Evolutionary conservation across 2,113 vertebrate genomes (phyloP), one percentile per base, ranked within the genome.

Genomic region (Agelaius tricolor): DNA sequence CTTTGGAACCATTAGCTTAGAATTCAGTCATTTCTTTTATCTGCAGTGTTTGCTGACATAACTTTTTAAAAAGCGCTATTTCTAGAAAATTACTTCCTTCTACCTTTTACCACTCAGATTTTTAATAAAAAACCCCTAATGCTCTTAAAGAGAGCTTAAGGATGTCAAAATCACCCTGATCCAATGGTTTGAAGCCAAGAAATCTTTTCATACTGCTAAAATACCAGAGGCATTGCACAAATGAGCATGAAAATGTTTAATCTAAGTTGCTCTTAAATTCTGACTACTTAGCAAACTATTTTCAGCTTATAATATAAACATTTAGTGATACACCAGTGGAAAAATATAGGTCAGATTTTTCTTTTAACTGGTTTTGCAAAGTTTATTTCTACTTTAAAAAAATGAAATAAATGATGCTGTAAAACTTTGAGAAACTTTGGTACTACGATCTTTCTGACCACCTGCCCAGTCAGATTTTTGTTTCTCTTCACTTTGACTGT

Each of bases 181-280:
- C 75, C 94, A 94, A 84, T 71, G 72, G 93, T 94, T 94, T 94
- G 80, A 96, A 95, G 89, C 86, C 83, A 89, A 95, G 92, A 76
- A 97, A 97, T 96, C 96, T 97, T 96, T 97, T 96, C 83, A 96
- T 97, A 95, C 85, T 91, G 94, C 86, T 95, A 94, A 97, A 97
- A 93, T 82, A 92, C 79, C 93, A 94, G 91, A 87, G 95, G 87
- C 91, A 89, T 82, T 95, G 94, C 94, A 94, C 77, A 97, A 98
- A 98, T 93, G 92, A 97, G 94, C 68, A 93, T 97, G 94, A 97
- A 97, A 90, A 92, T 15, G 58, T 93, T 97, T 96, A 97, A 97
- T 94, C 91, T 94, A 96, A 97, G 97, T 97, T 92, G 86, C 84
- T 94, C 37, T 95, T 95, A 94, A 96, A 95, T 97, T 97, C 77